Base-by-base conservation (phyloP, 2,797 vertebrate species). In the Sarcophilus harrisii region DNA sequence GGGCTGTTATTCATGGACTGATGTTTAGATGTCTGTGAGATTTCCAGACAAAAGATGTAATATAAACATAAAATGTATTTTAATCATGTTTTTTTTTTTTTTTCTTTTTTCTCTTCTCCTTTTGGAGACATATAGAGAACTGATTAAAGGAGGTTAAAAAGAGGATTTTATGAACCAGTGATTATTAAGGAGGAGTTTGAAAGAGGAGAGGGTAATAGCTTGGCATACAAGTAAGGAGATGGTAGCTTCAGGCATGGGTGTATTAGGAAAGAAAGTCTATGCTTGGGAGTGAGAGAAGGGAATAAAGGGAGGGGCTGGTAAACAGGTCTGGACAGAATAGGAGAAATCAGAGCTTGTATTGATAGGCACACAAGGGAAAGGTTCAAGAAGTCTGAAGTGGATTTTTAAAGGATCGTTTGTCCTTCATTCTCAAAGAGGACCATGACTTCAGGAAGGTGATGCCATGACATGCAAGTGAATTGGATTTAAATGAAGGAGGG, bases 141-240 rank as follows among this genome's bases (percentile, higher is more conserved):
- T 93, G 21, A 95, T 60, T 92, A 97, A 91, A 81, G 93, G 62
- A 94, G 58, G 28, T 6, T 58, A 57, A 92, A 30, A 28, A 30
- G 93, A 91, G 73, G 32, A 29, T 45, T 59, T 93, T 91, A 73
- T 58, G 21, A 93, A 94, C n/a, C 92, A 91, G 30, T 58, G 90
- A 57, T 28, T 57, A 81, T 92, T 95, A 90, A 94, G 90, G 57
- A 93, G 90, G 90, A 96, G 13, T 45, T 94, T 91, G 91, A 58
- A 94, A 91, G 90, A 81, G 59, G 30, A 28, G 57, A 90, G 13
- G 38, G 14, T 81, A 58, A n/a, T 27, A 45, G 30, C 13, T 14
- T 91, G 89, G 60, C 54, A 49, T 27, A 27, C 32, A 73, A 49
- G 38, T 13, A 52, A 27, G 90, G 52, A 30, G 62, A 38, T 45